Conservation (phyloP, 2,888 invertebrate genomes). For the Drosophila atripex region DNA sequence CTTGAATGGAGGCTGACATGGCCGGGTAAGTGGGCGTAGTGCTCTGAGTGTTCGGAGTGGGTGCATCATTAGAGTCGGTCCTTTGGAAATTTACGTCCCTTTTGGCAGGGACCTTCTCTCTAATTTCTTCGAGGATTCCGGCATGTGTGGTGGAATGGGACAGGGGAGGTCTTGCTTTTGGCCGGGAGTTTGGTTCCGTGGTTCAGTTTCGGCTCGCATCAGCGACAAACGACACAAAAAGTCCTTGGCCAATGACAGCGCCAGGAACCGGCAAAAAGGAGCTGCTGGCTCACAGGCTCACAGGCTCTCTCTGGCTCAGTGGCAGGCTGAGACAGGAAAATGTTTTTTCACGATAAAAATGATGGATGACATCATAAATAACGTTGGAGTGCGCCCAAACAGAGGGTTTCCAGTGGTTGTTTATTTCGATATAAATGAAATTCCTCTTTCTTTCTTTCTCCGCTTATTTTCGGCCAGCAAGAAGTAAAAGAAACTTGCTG, state of each 20-base stretch:
- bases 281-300: conserved; percentile 18
- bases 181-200: conserved; percentile 13
- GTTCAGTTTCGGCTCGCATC: conserved; percentile 47
- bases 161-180: conserved; percentile 15
- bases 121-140: conserved; percentile 73
- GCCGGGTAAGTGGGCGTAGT: conserved; percentile 16
- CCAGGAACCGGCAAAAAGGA: conserved; percentile 51
- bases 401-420: conserved; percentile 84
- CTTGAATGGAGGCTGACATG: conserved; percentile 72
- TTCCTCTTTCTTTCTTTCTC: conserved; percentile 62
- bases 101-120: conserved; percentile 73
- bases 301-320: conserved; percentile 52
- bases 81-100: conserved; percentile 68
- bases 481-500: conserved; percentile 57
- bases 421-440: conserved; percentile 84
- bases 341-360: conserved; percentile 84
- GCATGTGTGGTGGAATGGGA: conserved; percentile 51
- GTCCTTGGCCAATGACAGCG: conserved; percentile 82
- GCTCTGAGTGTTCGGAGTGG: conserved; percentile 43
- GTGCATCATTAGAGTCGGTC: conserved; percentile 80
- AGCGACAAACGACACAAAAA: conserved; percentile 74
- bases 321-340: conserved; percentile 82
- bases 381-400: conserved; percentile 83
- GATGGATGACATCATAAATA: conserved; percentile 84
- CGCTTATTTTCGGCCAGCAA: conserved; percentile 61